Percentiles rank a stretch among this genome's conserved stretches.
These are phyloP conservation scores for Anastrepha ludens DNA, from an alignment of 1,140 invertebrate species.

Conservation along the genomic window DNA sequence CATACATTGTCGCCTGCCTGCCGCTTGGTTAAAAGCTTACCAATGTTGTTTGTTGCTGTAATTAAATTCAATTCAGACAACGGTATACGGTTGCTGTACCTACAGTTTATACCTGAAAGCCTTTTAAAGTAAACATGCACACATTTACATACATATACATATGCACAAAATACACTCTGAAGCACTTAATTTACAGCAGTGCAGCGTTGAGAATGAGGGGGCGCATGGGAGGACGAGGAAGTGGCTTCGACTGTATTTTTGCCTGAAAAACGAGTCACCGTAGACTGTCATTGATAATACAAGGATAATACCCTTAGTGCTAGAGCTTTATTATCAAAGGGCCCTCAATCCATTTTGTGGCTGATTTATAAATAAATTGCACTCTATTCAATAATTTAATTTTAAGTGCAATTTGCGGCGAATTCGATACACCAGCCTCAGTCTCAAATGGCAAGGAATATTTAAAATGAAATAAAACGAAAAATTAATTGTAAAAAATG, in stretches of 20 bases:
- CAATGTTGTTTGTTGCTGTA: constrained; percentile 31
- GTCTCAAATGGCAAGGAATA: no score
- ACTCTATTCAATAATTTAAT: constrained; percentile 10
- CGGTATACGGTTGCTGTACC: background rate
- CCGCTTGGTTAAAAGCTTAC: constrained; percentile 41
- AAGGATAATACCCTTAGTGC: background rate
- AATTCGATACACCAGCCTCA: background rate
- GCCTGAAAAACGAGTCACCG: background rate
- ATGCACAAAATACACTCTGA: background rate
- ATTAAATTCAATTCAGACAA: constrained; percentile 32
- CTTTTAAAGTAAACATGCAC: background rate
- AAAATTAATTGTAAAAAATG: no score
- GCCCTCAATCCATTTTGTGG: background rate
- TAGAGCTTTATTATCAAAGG: background rate
- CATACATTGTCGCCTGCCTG: background rate
- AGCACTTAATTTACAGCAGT: constrained; percentile 22
- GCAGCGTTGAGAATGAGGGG: background rate
- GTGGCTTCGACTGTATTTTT: background rate
- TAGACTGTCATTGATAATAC: background rate
- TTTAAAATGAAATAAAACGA: no score
- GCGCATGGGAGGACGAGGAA: background rate
- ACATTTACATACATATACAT: background rate
- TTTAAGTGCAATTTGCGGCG: background rate
- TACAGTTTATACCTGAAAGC: constrained; percentile 26
- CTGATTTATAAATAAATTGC: background rate